phyloP scores from a whole-genome alignment of 2,113 vertebrate genomes.

The Gadus chalcogrammus region DNA sequence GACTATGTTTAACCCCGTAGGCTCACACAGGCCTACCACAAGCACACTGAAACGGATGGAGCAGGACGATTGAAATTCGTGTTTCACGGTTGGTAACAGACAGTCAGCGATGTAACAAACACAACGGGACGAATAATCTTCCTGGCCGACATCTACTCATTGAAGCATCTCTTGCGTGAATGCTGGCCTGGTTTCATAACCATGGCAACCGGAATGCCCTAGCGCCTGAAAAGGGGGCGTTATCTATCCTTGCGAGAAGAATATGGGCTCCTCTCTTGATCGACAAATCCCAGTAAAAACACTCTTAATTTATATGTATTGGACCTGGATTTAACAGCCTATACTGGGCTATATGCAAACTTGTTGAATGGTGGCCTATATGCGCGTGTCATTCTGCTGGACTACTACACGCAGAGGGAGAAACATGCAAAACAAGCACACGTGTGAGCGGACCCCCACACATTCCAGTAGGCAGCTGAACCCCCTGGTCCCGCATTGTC shows the following conservation, averaged over 20 bases:
- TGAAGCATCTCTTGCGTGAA: constrained; percentile 43
- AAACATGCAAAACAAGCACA: not conserved
- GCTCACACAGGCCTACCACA: too few relatives aligned
- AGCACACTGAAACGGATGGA: too few relatives aligned
- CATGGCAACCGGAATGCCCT: constrained; percentile 62
- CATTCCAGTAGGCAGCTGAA: too few relatives aligned
- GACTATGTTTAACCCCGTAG: too few relatives aligned
- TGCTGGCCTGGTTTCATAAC: constrained; percentile 50
- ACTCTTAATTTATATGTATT: not conserved
- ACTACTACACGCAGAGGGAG: not conserved
- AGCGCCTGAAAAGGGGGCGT: constrained; percentile 42
- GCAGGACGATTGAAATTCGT: not conserved
- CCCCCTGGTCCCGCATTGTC: not conserved
- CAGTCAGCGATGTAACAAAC: constrained; percentile 17
- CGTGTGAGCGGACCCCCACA: too few relatives aligned
- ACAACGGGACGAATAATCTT: constrained; percentile 45
- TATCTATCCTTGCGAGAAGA: constrained; percentile 14
- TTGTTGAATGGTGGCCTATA: not conserved
- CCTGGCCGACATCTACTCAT: constrained; percentile 19
- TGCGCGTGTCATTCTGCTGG: not conserved
- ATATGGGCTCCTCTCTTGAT: not conserved
- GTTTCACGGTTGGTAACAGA: not conserved
- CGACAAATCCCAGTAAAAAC: not conserved
- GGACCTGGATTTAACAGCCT: too few relatives aligned
- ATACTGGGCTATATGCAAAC: too few relatives aligned